Percentiles rank a stretch among this genome's conserved stretches.
Conservation (phyloP, 35 echinoderm and acorn worm genomes). For the Heliocidaris tuberculata region DNA sequence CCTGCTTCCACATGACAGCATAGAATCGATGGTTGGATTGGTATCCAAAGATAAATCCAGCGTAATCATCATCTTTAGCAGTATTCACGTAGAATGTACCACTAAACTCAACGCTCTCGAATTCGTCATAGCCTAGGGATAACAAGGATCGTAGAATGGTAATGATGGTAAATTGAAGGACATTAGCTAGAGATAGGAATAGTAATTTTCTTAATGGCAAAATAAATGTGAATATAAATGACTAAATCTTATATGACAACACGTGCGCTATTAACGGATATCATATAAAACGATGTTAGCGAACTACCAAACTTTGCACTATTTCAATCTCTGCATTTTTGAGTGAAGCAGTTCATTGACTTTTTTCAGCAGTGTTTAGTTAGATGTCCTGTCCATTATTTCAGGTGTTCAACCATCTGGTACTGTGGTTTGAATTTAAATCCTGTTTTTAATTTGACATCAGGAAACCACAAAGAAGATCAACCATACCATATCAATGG, state of each 20-base stretch:
- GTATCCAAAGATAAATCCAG: slow-evolving; percentile 94
- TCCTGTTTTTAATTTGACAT: not conserved
- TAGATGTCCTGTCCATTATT: not conserved
- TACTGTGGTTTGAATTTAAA: not conserved
- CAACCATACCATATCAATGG: not conserved
- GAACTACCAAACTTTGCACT: not conserved
- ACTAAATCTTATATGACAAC: not conserved
- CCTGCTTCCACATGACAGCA: slow-evolving; percentile 98
- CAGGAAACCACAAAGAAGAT: not conserved
- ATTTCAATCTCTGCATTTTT: not conserved
- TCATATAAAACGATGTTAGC: no score
- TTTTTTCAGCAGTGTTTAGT: not conserved
- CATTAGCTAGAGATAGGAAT: not conserved
- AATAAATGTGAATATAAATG: not conserved
- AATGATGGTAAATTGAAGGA: not conserved
- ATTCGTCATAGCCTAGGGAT: slow-evolving; percentile 83
- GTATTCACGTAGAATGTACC: slow-evolving; percentile 99
- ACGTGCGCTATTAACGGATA: no score
- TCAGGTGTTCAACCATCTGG: not conserved
- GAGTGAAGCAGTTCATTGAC: not conserved
- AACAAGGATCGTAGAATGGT: not conserved
- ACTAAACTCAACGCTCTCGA: slow-evolving; percentile 83
- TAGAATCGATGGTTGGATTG: slow-evolving; percentile 97
- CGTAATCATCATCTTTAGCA: slow-evolving; percentile 89
- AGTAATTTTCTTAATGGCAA: no score